A percentile compares a stretch with the other conserved stretches of the same genome.
phyloP scores from a whole-genome alignment of 2,113 vertebrate genomes.

The Austrofundulus limnaeus region DNA sequence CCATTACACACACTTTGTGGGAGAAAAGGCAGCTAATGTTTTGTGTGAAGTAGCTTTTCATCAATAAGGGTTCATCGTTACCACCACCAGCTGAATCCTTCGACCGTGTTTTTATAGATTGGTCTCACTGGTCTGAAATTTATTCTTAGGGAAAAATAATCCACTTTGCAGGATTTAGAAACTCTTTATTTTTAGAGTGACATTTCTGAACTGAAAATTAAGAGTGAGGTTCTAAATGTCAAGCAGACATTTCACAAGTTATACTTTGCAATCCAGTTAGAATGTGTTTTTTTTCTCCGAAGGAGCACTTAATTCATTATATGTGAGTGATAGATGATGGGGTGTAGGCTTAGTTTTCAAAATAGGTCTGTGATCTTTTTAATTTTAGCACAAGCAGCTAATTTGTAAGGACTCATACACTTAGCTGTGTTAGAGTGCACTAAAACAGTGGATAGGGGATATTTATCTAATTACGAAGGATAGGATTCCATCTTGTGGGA shows the following conservation, averaged over 20 bases:
- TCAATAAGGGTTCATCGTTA: constrained; percentile 17
- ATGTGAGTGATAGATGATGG: constrained; percentile 32
- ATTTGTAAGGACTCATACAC: constrained; percentile 56
- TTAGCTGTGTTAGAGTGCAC: constrained; percentile 12
- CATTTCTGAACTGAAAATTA: constrained; percentile 56
- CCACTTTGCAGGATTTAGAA: constrained; percentile 21
- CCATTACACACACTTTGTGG: constrained; percentile 19
- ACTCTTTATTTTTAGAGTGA: constrained; percentile 49
- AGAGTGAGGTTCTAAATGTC: constrained; percentile 54
- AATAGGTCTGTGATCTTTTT: constrained; percentile 44
- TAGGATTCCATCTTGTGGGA: constrained; percentile 33
- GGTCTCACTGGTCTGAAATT: background rate
- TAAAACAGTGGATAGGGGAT: constrained; percentile 32
- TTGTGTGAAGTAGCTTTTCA: background rate
- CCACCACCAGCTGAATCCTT: constrained; percentile 1
- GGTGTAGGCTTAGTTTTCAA: constrained; percentile 34
- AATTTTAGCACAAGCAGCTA: constrained; percentile 55
- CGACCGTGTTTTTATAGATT: background rate
- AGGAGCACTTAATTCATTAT: constrained; percentile 20
- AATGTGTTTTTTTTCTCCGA: constrained; percentile 34
- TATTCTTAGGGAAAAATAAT: background rate
- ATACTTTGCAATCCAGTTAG: constrained; percentile 37
- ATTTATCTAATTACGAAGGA: constrained; percentile 56
- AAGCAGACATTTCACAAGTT: constrained; percentile 31
- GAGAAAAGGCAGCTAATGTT: constrained; percentile 4